Percentiles rank a stretch among this genome's conserved stretches.
Conservation (phyloP, 2,797 vertebrate genomes). For the Sebastes itinus region DNA sequence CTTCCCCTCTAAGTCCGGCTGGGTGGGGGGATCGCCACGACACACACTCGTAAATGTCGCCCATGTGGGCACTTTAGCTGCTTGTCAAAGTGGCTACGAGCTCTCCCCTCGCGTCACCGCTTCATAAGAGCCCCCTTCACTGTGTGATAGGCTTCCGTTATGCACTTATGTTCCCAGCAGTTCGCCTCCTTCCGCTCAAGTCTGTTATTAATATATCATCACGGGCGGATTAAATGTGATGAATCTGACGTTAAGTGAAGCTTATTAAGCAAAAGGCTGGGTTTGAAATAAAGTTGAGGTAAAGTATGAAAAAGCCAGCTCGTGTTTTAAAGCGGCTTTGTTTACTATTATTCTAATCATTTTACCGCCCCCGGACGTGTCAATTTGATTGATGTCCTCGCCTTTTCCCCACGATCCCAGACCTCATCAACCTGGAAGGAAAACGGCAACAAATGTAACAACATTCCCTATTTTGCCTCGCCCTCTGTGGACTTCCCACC, state of each 20-base stretch:
- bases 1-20: conserved; percentile 37
- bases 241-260: conserved; percentile 47
- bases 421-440: conserved; percentile 68
- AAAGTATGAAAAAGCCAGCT: conserved; percentile 4
- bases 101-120: conserved; percentile 29
- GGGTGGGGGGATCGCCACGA: conserved; percentile 39
- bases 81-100: conserved; percentile 48
- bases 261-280: conserved; percentile 27
- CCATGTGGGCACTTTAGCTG: conserved; percentile 44
- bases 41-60: conserved; percentile 68
- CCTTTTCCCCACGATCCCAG: conserved; percentile 68
- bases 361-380: conserved; percentile 58
- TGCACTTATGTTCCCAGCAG: conserved; percentile 55
- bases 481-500: conserved; percentile 46
- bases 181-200: conserved; percentile 22
- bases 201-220: conserved; percentile 66
- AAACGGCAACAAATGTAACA: conserved; percentile 59
- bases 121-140: conserved; percentile 49
- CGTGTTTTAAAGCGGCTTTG: conserved; percentile 54
- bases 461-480: conserved; percentile 36
- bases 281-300: conserved; percentile 25
- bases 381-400: conserved; percentile 73
- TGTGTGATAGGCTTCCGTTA: conserved; percentile 30
- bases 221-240: conserved; percentile 55
- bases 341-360: conserved; percentile 77